Evolutionary conservation across 2,888 invertebrate genomes (phyloP), one percentile per base, ranked within the genome.

Genomic region (Papilio protenor): DNA sequence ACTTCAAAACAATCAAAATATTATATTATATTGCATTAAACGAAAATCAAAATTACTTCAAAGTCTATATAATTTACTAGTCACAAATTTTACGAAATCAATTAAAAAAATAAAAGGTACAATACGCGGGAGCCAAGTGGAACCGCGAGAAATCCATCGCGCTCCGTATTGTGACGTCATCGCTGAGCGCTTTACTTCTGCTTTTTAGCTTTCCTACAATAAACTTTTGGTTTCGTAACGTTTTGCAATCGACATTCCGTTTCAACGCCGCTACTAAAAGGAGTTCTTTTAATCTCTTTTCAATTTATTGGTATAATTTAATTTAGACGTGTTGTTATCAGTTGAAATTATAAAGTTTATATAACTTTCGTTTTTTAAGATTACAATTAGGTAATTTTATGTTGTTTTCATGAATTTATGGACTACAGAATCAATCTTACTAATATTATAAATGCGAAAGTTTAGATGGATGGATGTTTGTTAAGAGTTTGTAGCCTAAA

Each of bases 201-300:
- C 70, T 72, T 77, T 73, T 73, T 57, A 73, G 77, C 77, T 77
- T 77, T 77, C 73, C 27, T 73, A 52, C 21, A 77, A 69, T 47
- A 57, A 47, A 73, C 18, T 66, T 47, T 76, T 59, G 40, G 57
- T 59, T 73, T 77, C 73, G 45, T 55, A 77, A 59, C 69, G 64
- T 49, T 77, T 49, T n/a, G 49, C 69, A 55, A 40, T 69, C 40
- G 1, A 45, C 66, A 66, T 45, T 45, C 66, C 66, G 66, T 66
- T 45, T 40, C n/a, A 27, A 66, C 66, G 66, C 40, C 66, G 33
- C 40, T 12, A 66, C n/a, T 18, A n/a, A 45, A 66, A 40, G 5
- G 6, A 61, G 14, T 40, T 64, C 5, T 1, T 40, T 66, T 40
- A 45, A 66, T 40, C 18, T n/a, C 18, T 10, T 64, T 66, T n/a